Evolutionary conservation across 2,113 vertebrate genomes (phyloP).

Genomic region (Xiphias gladius): DNA sequence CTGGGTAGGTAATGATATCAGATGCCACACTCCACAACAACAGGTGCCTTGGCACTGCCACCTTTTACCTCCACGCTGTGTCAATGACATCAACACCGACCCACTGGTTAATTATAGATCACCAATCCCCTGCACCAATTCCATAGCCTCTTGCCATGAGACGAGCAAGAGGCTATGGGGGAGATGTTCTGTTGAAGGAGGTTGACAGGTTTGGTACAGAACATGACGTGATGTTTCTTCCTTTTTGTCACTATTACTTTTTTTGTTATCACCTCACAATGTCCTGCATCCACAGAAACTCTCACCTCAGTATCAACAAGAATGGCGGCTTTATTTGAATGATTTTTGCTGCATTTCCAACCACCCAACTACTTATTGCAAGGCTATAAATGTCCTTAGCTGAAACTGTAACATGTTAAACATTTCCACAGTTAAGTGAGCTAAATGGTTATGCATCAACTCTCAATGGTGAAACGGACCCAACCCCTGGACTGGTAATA

Average conservation of each 20-base stretch:
- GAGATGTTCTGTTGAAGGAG: slow-evolving; percentile 45
- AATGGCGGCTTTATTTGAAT: neutral
- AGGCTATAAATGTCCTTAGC: neutral
- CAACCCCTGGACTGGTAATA: neutral
- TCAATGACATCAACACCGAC: slow-evolving; percentile 99
- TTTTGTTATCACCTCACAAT: slow-evolving; percentile 1
- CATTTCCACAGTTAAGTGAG: too few relatives aligned
- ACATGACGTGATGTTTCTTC: slow-evolving; percentile 29
- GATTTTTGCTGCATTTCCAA: neutral
- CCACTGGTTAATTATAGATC: slow-evolving; percentile 98
- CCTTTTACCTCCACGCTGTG: slow-evolving; percentile 96
- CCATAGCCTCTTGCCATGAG: slow-evolving; percentile 47
- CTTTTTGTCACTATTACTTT: neutral
- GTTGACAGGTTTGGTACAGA: slow-evolving; percentile 46
- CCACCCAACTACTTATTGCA: too few relatives aligned
- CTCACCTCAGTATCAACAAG: neutral
- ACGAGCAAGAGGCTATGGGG: slow-evolving; percentile 37
- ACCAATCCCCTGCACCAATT: slow-evolving; percentile 57
- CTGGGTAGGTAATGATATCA: slow-evolving; percentile 99
- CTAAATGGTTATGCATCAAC: too few relatives aligned
- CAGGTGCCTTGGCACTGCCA: slow-evolving; percentile 99
- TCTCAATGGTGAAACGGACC: neutral
- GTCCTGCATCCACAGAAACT: neutral
- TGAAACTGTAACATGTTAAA: neutral
- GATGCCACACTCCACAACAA: slow-evolving; percentile 99